A percentile compares a stretch with the other conserved stretches of the same genome.
Conservation (phyloP, 2,113 vertebrate species). For the Pomatorhinus ruficollis region DNA sequence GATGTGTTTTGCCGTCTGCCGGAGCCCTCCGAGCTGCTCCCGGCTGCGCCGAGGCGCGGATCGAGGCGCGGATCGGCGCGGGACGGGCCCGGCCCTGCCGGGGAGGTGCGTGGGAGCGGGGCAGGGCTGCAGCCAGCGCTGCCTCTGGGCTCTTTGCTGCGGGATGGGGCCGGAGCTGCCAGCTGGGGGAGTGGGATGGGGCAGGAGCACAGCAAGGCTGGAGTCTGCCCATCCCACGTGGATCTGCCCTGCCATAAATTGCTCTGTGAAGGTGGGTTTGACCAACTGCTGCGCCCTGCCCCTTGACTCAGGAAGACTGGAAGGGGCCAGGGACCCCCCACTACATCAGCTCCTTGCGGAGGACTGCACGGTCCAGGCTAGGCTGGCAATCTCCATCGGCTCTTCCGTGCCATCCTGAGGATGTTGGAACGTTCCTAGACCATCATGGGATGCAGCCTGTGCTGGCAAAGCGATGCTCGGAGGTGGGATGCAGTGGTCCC, state of each 20-base stretch:
- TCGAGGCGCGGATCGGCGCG: neutral
- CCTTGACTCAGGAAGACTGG: accelerated
- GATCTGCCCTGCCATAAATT: accelerated
- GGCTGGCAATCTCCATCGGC: neutral
- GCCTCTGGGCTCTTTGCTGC: accelerated
- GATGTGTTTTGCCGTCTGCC: neutral
- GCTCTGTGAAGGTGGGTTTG: neutral
- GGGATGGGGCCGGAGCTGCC: accelerated
- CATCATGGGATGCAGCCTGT: accelerated
- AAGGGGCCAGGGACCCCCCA: accelerated
- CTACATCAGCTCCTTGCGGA: accelerated
- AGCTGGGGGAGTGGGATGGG: accelerated
- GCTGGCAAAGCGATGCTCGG: neutral
- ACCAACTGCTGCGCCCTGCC: neutral
- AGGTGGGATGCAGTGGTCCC: neutral
- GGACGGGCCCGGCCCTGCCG: accelerated
- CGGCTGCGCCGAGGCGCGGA: neutral
- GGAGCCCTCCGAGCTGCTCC: neutral
- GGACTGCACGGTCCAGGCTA: accelerated
- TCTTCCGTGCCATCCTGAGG: neutral
- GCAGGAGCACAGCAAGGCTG: neutral
- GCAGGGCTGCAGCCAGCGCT: neutral
- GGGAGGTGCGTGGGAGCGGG: neutral
- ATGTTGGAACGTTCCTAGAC: neutral
- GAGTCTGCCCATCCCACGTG: accelerated